Evolutionary conservation across 2,888 invertebrate genomes (phyloP).

Genomic region (Chloromyia formosa): DNA sequence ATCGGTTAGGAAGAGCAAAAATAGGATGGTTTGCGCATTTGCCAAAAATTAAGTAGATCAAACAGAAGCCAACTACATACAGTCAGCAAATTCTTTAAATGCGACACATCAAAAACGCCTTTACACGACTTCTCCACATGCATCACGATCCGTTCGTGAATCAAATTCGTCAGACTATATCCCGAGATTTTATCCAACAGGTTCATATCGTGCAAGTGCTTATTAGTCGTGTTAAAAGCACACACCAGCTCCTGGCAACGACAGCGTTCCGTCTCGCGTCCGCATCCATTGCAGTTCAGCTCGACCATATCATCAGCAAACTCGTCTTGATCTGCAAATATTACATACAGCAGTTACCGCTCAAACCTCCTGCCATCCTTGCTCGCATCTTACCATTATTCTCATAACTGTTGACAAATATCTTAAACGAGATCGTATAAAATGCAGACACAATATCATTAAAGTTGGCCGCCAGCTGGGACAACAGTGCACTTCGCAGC

Average conservation of each 20-base stretch:
- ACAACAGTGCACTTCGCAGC: conserved; percentile 72
- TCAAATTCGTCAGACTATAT: conserved; percentile 82
- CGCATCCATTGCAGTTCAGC: conserved; percentile 78
- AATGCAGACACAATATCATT: conserved; percentile 77
- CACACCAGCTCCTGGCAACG: conserved; percentile 69
- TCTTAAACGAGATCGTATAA: conserved; percentile 80
- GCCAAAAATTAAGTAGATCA: too few species aligned
- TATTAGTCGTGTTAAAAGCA: conserved; percentile 78
- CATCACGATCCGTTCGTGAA: conserved; percentile 82
- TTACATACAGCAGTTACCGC: not conserved
- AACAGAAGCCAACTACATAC: too few species aligned
- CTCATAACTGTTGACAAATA: conserved; percentile 67
- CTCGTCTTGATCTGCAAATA: conserved; percentile 54
- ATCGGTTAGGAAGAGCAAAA: too few species aligned
- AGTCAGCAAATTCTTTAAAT: conserved; percentile 77
- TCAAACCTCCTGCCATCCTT: not conserved
- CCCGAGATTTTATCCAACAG: conserved; percentile 85
- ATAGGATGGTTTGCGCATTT: too few species aligned
- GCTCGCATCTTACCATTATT: conserved; percentile 51
- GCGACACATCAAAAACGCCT: conserved; percentile 86
- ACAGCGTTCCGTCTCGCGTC: conserved; percentile 70
- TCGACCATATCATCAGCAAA: conserved; percentile 68
- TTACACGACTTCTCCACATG: conserved; percentile 87
- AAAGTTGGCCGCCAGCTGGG: conserved; percentile 76
- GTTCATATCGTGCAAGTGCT: conserved; percentile 78